Evolutionary conservation across 1,140 invertebrate species (phyloP), one percentile per base, ranked within the genome.

Genomic region (Druon quercuslanigerum): DNA sequence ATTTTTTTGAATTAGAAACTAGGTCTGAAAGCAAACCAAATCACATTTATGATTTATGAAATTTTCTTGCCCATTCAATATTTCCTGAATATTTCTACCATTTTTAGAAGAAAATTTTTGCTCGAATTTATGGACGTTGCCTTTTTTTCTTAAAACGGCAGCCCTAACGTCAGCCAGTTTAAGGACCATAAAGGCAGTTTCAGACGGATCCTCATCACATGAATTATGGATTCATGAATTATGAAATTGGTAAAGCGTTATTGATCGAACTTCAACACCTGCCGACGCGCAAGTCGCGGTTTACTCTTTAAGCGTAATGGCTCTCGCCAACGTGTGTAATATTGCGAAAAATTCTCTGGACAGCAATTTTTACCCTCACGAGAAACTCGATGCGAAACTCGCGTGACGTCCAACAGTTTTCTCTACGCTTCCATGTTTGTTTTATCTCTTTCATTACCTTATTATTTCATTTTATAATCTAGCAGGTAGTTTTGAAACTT

Each of bases 201-300:
- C 46, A 72, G 82, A 66, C 57, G 57, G 20, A 25, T 25, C 56
- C 17, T 54, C 56, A 40, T 52, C 73, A 75, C 79, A 83, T 82
- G 81, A 87, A 87, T 87, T 86, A 87, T 85, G 83, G 83, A 87
- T 87, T 86, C 82, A 84, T 83, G 84, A 87, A 87, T 86, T 85
- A 84, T 85, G 82, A 86, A 86, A 87, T 86, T 84, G 82, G 76
- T 79, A 79, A 75, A 66, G 60, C 60, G 78, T 74, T 72, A 75
- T 78, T 73, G 66, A 66, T 72, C 71, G 71, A 50, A 51, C 75
- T 66, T 66, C 60, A 66, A 66, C 60, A 66, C 40, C 60, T 66
- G 60, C 60, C 14, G 20, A 16, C 60, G 60, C 60, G 40, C 60
- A 66, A 66, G 60, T 66, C 60, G 60, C 60, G 60, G 25, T 56